Conservation (phyloP, 1,140 invertebrate species). For the Hycleus phaleratus region DNA sequence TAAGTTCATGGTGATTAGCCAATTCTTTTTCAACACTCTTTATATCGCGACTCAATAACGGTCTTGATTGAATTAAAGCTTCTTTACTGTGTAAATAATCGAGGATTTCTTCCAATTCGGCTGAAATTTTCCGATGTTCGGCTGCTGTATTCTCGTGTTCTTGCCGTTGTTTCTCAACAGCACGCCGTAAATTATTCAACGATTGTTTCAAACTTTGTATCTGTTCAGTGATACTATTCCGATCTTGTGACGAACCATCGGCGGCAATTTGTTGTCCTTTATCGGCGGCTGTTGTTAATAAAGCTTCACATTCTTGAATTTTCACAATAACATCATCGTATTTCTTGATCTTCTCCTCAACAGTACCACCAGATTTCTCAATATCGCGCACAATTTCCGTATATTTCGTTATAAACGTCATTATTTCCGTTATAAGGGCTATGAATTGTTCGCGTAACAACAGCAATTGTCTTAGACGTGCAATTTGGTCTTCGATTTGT, state of each 20-base stretch:
- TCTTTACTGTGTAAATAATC: conserved; percentile 82
- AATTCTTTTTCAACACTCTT: conserved; percentile 74
- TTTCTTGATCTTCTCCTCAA: conserved; percentile 80
- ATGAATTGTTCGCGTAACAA: conserved; percentile 80
- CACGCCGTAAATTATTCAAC: conserved; percentile 65
- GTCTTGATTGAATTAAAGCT: conserved; percentile 70
- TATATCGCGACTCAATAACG: conserved; percentile 68
- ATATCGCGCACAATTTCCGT: conserved; percentile 78
- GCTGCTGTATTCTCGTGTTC: conserved; percentile 82
- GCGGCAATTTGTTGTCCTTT: conserved; percentile 86
- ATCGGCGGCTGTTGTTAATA: conserved; percentile 74
- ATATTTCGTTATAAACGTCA: conserved; percentile 78
- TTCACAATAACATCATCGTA: conserved; percentile 79
- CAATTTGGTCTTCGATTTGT: conserved; percentile 75
- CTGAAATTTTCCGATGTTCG: conserved; percentile 72
- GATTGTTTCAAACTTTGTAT: conserved; percentile 80
- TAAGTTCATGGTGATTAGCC: conserved; percentile 65
- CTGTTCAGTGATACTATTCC: conserved; percentile 80
- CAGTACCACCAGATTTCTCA: conserved; percentile 67
- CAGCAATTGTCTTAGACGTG: conserved; percentile 66
- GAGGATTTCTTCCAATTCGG: conserved; percentile 72
- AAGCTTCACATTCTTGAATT: conserved; percentile 83
- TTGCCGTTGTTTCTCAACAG: conserved; percentile 76
- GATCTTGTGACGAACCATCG: conserved; percentile 77
- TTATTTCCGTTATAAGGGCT: conserved; percentile 76